A percentile compares a stretch with the other conserved stretches of the same genome.
Evolutionary conservation across 2,797 vertebrate genomes (phyloP).

Genomic region (Spea hammondii): DNA sequence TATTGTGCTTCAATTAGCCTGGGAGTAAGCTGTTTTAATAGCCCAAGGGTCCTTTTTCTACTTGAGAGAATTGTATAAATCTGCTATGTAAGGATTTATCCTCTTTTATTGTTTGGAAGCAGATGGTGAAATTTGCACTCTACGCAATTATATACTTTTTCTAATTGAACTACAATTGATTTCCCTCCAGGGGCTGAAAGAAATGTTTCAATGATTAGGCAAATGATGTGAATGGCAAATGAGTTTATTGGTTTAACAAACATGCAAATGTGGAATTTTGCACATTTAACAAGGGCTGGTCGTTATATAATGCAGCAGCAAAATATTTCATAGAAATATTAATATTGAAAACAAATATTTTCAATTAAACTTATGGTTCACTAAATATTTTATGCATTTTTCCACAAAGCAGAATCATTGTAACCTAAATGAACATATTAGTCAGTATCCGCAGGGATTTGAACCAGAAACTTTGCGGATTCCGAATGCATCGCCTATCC

Average conservation of each 20-base stretch:
- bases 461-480: no score
- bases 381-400: no score
- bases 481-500: no score
- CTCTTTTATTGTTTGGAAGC: conserved; percentile 56
- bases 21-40: conserved; percentile 56
- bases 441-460: no score
- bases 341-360: no score
- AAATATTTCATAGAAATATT: no score
- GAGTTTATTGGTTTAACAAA: conserved; percentile 5
- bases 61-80: conserved; percentile 60
- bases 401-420: no score
- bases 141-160: conserved; percentile 56
- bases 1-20: conserved; percentile 52
- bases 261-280: no score
- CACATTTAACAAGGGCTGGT: no score
- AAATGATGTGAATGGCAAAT: neutral
- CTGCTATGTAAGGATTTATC: conserved; percentile 51
- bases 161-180: conserved; percentile 55
- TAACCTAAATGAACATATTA: no score
- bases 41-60: conserved; percentile 61
- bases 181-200: conserved; percentile 25
- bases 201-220: conserved; percentile 47
- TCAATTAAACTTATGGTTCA: no score
- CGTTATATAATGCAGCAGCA: no score
- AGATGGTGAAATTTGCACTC: conserved; percentile 60